Evolutionary conservation across 2,888 invertebrate genomes (phyloP).

Genomic region (Torymus texanus): DNA sequence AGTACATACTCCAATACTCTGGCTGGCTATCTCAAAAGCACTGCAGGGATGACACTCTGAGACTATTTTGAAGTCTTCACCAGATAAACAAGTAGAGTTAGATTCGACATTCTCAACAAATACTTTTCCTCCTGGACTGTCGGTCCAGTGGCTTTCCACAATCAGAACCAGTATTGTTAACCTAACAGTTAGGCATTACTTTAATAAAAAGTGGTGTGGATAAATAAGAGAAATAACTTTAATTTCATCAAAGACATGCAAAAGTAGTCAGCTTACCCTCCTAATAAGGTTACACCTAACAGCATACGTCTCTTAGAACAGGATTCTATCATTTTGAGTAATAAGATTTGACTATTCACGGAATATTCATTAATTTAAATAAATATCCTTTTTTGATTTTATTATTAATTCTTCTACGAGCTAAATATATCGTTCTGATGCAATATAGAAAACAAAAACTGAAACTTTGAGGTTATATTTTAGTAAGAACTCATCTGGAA

Average conservation of each 20-base stretch:
- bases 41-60: constrained; percentile 91
- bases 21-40: constrained; percentile 88
- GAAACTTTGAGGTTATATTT: no score
- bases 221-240: constrained; percentile 29
- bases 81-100: constrained; percentile 86
- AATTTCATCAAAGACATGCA: not conserved
- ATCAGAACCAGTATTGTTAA: constrained; percentile 88
- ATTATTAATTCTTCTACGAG: no score
- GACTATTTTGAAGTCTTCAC: constrained; percentile 83
- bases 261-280: constrained; percentile 79
- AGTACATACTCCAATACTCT: constrained; percentile 88
- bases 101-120: constrained; percentile 82
- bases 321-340: constrained; percentile 84
- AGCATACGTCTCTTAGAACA: constrained; percentile 91
- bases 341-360: not conserved
- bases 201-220: constrained; percentile 39
- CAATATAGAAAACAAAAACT: no score
- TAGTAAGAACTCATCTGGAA: no score
- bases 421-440: no score
- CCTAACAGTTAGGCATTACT: constrained; percentile 75
- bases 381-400: no score
- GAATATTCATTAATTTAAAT: no score
- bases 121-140: constrained; percentile 79
- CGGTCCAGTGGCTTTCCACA: constrained; percentile 86
- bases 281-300: constrained; percentile 84